A percentile compares a stretch with the other conserved stretches of the same genome.
Conservation (phyloP, 2,888 invertebrate species). For the Sphaeridia pumilis region DNA sequence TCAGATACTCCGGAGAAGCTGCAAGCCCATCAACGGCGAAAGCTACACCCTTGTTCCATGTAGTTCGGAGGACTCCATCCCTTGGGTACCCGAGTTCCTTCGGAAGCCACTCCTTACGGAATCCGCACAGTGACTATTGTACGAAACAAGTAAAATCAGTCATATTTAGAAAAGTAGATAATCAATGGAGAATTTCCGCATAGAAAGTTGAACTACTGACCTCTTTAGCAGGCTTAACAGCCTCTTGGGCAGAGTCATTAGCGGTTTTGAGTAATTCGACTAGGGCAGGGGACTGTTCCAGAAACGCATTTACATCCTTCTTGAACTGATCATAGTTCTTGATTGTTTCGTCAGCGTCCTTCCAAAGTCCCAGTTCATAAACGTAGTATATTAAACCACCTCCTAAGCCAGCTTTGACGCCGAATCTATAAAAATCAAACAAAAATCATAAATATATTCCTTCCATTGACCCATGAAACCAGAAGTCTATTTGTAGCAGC, state of each 20-base stretch:
- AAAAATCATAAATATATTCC: no score
- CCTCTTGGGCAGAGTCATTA: constrained; percentile 10
- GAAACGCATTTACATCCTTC: constrained; percentile 39
- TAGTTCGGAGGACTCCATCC: constrained; percentile 26
- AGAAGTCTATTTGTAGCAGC: no score
- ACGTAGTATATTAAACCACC: constrained; percentile 55
- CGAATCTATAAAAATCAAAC: no score
- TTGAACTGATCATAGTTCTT: constrained; percentile 52
- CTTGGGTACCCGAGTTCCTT: constrained; percentile 17
- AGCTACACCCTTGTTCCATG: constrained; percentile 30
- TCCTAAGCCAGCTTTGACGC: constrained; percentile 40
- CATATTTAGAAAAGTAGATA: no score
- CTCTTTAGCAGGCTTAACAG: constrained; percentile 22
- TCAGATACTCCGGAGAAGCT: constrained; percentile 22
- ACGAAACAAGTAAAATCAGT: no score
- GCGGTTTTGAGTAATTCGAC: constrained; percentile 20
- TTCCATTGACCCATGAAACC: no score
- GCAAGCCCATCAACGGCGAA: constrained; percentile 22
- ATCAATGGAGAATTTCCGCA: no score
- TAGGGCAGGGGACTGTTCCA: constrained; percentile 20
- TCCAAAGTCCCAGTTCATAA: constrained; percentile 58
- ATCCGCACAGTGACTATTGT: constrained; percentile 27
- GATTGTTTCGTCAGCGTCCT: constrained; percentile 49
- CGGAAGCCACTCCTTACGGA: constrained; percentile 31
- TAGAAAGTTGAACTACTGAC: no score